Base-by-base conservation (phyloP, 2,888 invertebrate species). In the Eupeodes latifasciatus region DNA sequence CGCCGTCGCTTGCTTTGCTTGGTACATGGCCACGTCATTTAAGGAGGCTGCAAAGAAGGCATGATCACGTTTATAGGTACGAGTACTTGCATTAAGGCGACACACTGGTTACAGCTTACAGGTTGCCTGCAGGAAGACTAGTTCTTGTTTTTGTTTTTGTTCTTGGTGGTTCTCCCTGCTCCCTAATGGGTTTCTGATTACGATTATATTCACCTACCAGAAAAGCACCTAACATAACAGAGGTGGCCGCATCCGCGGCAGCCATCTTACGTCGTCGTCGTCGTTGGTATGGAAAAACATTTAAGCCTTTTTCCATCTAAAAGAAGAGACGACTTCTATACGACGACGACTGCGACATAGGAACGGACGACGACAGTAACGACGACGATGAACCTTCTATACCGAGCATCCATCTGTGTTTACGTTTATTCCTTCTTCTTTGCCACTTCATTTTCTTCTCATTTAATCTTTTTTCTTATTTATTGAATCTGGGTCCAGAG, bases 121-220 rank as follows among this genome's bases (percentile, higher is more conserved):
- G 71, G 71, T 71, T 71, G 40, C 67, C 67, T 75, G 64, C 82
- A 82, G 86, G 86, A 77, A 86, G 80, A 84, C 85, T 88, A 81
- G 85, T 88, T 88, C 78, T 78, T 47, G 27, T 27, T 27, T 27
- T 27, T 27, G 27, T 27, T 27, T 2, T 27, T 27, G 27, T 27
- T 27, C 27, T 27, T 27, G 27, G 27, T 27, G 82, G 81, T 64
- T 75, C 81, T 78, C 78, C 77, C 49, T 49, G 66, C 66, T 72
- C 72, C 59, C 57, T 88, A 85, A 88, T 88, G 85, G 78, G 69
- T 85, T 85, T 85, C 88, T 88, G 85, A 88, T 85, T 85, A 84
- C 78, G 55, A 88, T 88, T 88, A 88, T 85, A 85, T 88, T 81
- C 88, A 85, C 84, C 88, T 85, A 88, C 88, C 88, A 88, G 81